Conservation (phyloP, 2,888 invertebrate genomes). For the Pedicia rivosa region DNA sequence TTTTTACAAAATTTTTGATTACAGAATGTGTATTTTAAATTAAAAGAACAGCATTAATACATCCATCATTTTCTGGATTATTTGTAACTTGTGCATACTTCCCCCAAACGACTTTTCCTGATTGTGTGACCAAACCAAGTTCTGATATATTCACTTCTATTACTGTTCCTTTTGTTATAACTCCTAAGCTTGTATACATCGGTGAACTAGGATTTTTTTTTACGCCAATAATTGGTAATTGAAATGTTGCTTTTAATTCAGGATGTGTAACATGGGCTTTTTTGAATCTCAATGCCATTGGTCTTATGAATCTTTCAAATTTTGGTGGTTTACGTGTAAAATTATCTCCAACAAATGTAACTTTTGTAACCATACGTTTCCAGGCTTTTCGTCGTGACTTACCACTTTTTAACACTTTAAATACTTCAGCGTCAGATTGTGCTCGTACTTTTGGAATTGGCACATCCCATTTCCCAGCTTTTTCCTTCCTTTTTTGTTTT, state of each 20-base stretch:
- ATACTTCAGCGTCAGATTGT: conserved; percentile 93
- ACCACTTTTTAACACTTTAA: conserved; percentile 81
- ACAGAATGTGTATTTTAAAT: conserved; percentile 42
- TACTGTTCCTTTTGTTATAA: conserved; percentile 96
- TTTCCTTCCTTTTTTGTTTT: conserved; percentile 98
- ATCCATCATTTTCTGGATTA: conserved; percentile 99
- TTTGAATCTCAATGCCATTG: conserved; percentile 91
- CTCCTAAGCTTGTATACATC: conserved; percentile 93
- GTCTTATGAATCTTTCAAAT: conserved; percentile 95
- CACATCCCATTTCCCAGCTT: conserved; percentile 99
- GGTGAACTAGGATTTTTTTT: conserved; percentile 98
- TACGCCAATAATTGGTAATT: conserved; percentile 93
- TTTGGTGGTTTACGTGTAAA: conserved; percentile 99
- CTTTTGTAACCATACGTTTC: conserved; percentile 99
- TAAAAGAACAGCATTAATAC: conserved; percentile 94
- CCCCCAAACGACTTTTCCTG: conserved; percentile 99
- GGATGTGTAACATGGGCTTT: conserved; percentile 99
- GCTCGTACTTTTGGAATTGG: conserved; percentile 97
- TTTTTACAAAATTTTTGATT: conserved; percentile 9
- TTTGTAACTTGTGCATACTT: conserved; percentile 99
- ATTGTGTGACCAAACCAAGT: conserved; percentile 94
- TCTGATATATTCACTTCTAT: conserved; percentile 98
- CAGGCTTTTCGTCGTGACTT: conserved; percentile 91
- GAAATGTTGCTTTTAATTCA: conserved; percentile 95
- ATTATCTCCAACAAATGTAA: conserved; percentile 92